Evolutionary conservation across 2,797 vertebrate species (phyloP), one percentile per base, ranked within the genome.

Genomic region (Alectoris magna): DNA sequence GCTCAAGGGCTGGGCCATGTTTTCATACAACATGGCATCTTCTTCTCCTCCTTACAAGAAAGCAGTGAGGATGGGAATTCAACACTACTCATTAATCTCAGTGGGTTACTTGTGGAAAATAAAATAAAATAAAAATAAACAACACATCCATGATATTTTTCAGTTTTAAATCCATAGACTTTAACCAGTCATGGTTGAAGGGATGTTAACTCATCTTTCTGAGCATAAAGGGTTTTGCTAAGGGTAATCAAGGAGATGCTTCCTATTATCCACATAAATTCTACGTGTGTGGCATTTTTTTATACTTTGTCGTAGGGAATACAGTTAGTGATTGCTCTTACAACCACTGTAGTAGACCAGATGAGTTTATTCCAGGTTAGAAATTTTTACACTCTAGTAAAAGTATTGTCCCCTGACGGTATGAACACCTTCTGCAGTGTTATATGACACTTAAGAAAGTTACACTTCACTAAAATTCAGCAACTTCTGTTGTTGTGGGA

Each of bases 401-500:
- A 59, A 86, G 29, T 15, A 49, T 68, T 74, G 70, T 87, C 85
- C 86, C 93, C 93, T 84, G 74, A 73, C 55, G 59, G 39, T 36
- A 38, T 87, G 68, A 93, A 72, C 49, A 84, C 72, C 84, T 36
- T 46, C 74, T 91, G 85, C 44, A 64, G 93, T 68, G 48, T 81
- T 94, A 74, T 75, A 83, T 87, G 94, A 78, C 84, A 82, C 67
- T 67, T 70, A 41, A 71, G 92, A 79, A 96, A 89, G 91, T 91
- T 93, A 81, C 31, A 64, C 46, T 76, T 26, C 81, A 71, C 69
- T 93, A 92, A 95, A 95, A 96, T 93, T 85, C 62, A 91, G 96
- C 92, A 93, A 76, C 92, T 94, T 96, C 75, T 94, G 91, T 81
- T 92, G 75, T 82, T 92, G 67, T 84, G 84, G 92, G 96, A 94